Base-by-base conservation (phyloP, 2,113 vertebrate genomes). In the Ameiurus melas region DNA sequence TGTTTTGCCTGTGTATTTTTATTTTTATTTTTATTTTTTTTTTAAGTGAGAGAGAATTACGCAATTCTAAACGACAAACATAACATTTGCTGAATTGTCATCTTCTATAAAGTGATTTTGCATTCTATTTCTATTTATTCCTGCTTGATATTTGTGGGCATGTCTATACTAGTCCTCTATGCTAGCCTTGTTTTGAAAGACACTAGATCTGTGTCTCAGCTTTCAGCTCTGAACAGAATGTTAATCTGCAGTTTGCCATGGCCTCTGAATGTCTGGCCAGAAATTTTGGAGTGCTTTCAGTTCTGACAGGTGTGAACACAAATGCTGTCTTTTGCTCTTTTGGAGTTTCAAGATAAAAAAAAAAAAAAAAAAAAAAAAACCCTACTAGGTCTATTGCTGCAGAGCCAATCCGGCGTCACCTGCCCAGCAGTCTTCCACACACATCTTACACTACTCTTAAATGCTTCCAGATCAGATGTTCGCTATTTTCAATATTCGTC, bases 301-400 rank as follows among this genome's bases (percentile, higher is more conserved):
- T 57, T 92, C 83, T 89, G 91, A 93, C 94, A 94, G 94, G 94
- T 95, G 94, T 91, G 92, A 89, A 91, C 88, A 83, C 85, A 92
- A 92, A 60, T 47, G 60, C 27, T n/a, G n/a, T 85, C 85, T 79
- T 79, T 77, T n/a, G 68, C 79, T 79, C 84, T 64, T 60, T 85
- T 79, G 66, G 73, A 57, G 30, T 88, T 78, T 85, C 20, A 14
- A 66, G 10, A 58, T 51, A 22, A 62, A 20, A 47, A 47, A 82
- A 57, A 9, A 33, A n/a, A 55, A 71, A 53, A 75, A 43, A 22
- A 62, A 20, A 47, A 47, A 55, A 71, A 53, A 75, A 43, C 43
- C 43, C 43, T 10, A 14, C 43, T 36, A 77, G 39, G 22, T 77
- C 39, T 30, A 55, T 53, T 2, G 16, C 14, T 51, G 33, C 55